phyloP scores from a whole-genome alignment of 2,888 invertebrate genomes.

The Shargacucullia verbasci region DNA sequence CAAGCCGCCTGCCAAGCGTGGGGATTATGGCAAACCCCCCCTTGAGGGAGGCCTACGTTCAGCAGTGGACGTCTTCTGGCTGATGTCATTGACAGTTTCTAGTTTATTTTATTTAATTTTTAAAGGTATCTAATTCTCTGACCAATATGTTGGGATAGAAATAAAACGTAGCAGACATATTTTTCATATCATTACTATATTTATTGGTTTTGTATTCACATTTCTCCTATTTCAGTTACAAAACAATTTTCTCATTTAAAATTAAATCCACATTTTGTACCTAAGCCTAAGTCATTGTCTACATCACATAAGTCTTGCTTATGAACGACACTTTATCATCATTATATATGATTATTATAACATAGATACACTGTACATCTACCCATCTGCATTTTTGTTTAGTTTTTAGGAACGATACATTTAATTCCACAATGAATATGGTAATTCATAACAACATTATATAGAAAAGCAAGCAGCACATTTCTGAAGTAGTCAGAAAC shows the following conservation, averaged over 20 bases:
- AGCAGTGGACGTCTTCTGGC: no score
- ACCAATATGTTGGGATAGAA: background rate
- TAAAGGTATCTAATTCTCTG: no score
- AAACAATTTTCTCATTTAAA: conserved; percentile 82
- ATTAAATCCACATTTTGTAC: conserved; percentile 83
- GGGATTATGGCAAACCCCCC: no score
- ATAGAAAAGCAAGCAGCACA: conserved; percentile 26
- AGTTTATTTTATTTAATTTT: no score
- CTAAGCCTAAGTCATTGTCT: conserved; percentile 87
- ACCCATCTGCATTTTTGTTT: conserved; percentile 48
- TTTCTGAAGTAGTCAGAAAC: conserved; percentile 20
- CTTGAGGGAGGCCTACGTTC: no score
- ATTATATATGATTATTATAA: conserved; percentile 43
- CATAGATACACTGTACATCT: conserved; percentile 51
- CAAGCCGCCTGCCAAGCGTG: no score
- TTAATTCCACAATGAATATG: conserved; percentile 7
- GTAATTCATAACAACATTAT: conserved; percentile 11
- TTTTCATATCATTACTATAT: conserved; percentile 78
- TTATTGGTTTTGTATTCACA: conserved; percentile 88
- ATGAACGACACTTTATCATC: conserved; percentile 55
- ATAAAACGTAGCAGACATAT: conserved; percentile 26
- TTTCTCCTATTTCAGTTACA: conserved; percentile 85
- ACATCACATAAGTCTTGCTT: conserved; percentile 73
- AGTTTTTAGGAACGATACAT: conserved; percentile 40
- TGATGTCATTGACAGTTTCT: no score